Percentiles rank a stretch among this genome's conserved stretches.
These are phyloP conservation scores for Chymomyza amoena DNA, from an alignment of 2,888 invertebrate genomes.

Conservation along the genomic window DNA sequence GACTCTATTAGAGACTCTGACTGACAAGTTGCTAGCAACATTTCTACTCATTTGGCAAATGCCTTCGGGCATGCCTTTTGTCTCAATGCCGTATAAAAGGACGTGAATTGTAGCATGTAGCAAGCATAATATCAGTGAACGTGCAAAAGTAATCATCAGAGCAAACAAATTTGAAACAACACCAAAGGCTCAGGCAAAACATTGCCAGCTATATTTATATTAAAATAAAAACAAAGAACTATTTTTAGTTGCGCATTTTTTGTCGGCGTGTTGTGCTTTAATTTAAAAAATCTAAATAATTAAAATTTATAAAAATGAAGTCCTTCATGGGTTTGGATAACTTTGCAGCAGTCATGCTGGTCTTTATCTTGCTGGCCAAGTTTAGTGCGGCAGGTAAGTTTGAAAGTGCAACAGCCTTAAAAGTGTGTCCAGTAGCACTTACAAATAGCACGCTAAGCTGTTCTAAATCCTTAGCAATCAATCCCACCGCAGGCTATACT, in stretches of 20 bases:
- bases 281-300: conserved; percentile 5
- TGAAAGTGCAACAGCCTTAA: neutral
- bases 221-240: conserved; percentile 6
- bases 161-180: conserved; percentile 15
- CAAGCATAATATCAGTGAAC: conserved; percentile 68
- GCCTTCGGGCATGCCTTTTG: conserved; percentile 55
- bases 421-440: neutral
- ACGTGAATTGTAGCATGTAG: conserved; percentile 54
- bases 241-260: conserved; percentile 9
- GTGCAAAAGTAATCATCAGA: conserved; percentile 52
- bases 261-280: conserved; percentile 1
- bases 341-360: conserved; percentile 58
- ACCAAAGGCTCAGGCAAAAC: conserved; percentile 6
- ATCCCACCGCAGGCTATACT: conserved; percentile 31
- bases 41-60: conserved; percentile 15
- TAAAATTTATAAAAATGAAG: conserved; percentile 59
- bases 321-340: conserved; percentile 60
- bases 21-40: conserved; percentile 12
- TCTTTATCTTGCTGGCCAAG: conserved; percentile 50
- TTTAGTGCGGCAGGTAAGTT: conserved; percentile 74
- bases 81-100: conserved; percentile 74
- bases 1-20: conserved; percentile 18
- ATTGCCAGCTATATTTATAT: conserved; percentile 2
- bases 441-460: neutral
- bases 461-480: conserved; percentile 38